Percentiles rank a stretch among this genome's conserved stretches.
Conservation (phyloP, 1,140 invertebrate genomes). For the Habropoda laboriosa region DNA sequence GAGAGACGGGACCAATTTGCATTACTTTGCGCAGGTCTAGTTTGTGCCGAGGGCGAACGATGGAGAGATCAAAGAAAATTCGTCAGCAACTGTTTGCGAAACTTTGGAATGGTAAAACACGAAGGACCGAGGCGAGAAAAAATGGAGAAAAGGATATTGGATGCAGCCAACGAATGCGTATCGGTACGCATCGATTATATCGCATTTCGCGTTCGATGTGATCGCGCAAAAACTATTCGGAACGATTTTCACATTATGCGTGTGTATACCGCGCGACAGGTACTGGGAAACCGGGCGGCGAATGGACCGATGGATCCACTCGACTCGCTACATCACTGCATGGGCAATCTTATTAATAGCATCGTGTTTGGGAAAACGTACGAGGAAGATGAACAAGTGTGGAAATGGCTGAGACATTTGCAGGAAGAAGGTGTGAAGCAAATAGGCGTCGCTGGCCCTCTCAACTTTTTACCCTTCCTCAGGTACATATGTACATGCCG, state of each 20-base stretch:
- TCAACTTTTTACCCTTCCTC: constrained; percentile 92
- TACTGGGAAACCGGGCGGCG: constrained; percentile 62
- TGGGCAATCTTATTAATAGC: constrained; percentile 89
- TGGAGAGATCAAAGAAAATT: constrained; percentile 94
- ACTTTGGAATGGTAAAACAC: constrained; percentile 88
- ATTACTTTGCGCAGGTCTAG: constrained; percentile 85
- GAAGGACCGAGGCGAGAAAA: constrained; percentile 82
- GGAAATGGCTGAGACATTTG: constrained; percentile 87
- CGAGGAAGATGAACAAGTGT: constrained; percentile 85
- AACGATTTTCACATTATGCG: not conserved
- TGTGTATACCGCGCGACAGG: constrained; percentile 63
- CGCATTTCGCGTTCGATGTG: not conserved
- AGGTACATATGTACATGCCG: constrained; percentile 82
- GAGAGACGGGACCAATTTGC: too few species aligned
- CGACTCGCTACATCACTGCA: constrained; percentile 84
- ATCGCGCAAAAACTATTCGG: not conserved
- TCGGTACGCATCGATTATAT: constrained; percentile 77
- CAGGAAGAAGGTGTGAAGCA: constrained; percentile 91
- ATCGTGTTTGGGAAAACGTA: constrained; percentile 89
- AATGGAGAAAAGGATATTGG: constrained; percentile 86
- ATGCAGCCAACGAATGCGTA: constrained; percentile 84
- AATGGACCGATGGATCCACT: constrained; percentile 78
- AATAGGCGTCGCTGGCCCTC: constrained; percentile 89
- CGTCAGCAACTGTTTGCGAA: constrained; percentile 86
- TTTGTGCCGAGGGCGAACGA: constrained; percentile 89